Percentiles rank a stretch among this genome's conserved stretches.
phyloP scores from a whole-genome alignment of 2,797 vertebrate species.

The Gephyroberyx darwinii region DNA sequence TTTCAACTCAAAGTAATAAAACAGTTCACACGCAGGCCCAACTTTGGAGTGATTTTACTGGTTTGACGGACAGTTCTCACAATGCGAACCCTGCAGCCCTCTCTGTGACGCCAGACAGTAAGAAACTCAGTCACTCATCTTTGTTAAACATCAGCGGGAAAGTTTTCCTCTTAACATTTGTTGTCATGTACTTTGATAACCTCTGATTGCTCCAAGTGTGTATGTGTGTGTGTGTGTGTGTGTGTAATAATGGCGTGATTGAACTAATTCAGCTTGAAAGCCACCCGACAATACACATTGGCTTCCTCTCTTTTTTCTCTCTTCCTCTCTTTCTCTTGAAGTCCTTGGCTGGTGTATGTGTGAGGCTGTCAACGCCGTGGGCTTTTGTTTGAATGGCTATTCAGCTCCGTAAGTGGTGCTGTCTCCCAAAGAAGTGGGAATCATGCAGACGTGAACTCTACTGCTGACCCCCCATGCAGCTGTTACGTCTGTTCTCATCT shows the following conservation, averaged over 20 bases:
- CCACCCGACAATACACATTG: conserved; percentile 2
- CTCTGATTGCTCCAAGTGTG: neutral
- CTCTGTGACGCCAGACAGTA: conserved; percentile 22
- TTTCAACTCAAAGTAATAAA: conserved; percentile 57
- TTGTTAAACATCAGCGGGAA: conserved; percentile 35
- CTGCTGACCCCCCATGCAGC: conserved; percentile 47
- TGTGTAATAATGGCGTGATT: conserved; percentile 25
- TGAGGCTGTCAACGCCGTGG: conserved; percentile 19
- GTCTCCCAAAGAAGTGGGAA: conserved; percentile 38
- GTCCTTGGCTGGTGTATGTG: neutral
- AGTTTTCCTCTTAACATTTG: conserved; percentile 41
- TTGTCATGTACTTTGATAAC: conserved; percentile 42
- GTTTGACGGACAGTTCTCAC: conserved; percentile 57
- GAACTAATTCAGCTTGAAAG: conserved; percentile 38
- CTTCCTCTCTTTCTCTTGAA: neutral
- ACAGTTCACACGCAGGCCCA: conserved; percentile 47
- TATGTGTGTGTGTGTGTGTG: neutral
- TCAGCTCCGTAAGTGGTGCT: conserved; percentile 47
- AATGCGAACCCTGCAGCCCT: conserved; percentile 43
- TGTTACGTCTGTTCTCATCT: conserved; percentile 39
- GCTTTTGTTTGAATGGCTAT: conserved; percentile 54
- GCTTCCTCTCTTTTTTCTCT: neutral
- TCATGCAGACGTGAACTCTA: conserved; percentile 43
- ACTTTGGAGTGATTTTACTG: conserved; percentile 52
- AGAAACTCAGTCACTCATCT: conserved; percentile 35